These are phyloP conservation scores for Chelonus insularis DNA, from an alignment of 1,140 invertebrate genomes.

Conservation along the genomic window DNA sequence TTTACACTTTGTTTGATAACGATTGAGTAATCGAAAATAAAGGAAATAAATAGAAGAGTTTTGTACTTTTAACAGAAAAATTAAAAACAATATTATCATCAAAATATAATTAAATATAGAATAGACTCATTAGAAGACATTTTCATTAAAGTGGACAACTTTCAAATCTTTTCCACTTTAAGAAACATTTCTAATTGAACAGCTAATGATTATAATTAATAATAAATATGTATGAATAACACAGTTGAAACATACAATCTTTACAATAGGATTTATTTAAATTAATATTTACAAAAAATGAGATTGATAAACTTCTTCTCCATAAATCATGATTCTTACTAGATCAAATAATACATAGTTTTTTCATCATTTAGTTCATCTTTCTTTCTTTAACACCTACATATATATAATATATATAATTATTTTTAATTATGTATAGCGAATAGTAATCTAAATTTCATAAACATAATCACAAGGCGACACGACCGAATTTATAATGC, in stretches of 20 bases:
- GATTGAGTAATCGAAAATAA: no score
- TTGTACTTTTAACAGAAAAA: no score
- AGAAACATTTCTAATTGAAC: neutral
- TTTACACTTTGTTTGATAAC: no score
- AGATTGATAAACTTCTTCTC: constrained; percentile 40
- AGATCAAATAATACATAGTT: constrained; percentile 39
- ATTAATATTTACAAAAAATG: constrained; percentile 52
- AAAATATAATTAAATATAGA: no score
- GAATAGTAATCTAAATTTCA: constrained; percentile 27
- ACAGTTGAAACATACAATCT: constrained; percentile 47
- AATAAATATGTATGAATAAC: constrained; percentile 11
- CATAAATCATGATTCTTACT: constrained; percentile 41
- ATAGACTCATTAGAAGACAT: no score
- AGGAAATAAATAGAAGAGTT: no score
- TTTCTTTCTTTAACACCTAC: constrained; percentile 25
- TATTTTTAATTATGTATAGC: constrained; percentile 10
- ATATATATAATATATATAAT: constrained; percentile 10
- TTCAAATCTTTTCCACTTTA: no score
- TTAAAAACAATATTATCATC: no score
- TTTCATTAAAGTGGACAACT: neutral
- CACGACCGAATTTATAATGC: constrained; percentile 28
- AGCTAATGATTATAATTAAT: neutral
- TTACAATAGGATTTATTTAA: constrained; percentile 52
- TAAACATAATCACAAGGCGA: constrained; percentile 32
- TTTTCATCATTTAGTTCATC: constrained; percentile 20